phyloP scores from a whole-genome alignment of 2,797 vertebrate genomes.

The Molossus molossus region DNA sequence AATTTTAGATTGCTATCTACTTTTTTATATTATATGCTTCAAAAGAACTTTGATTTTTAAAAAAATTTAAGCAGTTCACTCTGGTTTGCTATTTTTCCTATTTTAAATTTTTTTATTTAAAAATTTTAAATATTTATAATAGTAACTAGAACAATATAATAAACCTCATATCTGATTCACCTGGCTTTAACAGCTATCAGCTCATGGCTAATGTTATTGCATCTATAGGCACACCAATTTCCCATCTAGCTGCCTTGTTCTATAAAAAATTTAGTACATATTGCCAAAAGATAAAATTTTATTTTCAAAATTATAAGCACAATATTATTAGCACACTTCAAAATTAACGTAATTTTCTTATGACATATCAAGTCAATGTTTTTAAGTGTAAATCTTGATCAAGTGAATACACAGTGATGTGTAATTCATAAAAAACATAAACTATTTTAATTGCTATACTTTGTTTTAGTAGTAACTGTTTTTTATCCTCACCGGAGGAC shows the following conservation, averaged over 20 bases:
- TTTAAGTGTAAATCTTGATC: not conserved
- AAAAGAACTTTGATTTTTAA: not conserved
- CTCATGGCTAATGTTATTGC: not conserved
- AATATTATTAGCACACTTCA: not conserved
- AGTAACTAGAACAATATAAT: not conserved
- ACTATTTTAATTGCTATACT: not conserved
- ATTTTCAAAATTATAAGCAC: not conserved
- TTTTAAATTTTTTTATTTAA: not conserved
- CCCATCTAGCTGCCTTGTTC: not conserved
- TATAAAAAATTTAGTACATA: not conserved
- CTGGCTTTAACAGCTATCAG: not conserved
- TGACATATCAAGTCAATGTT: not conserved
- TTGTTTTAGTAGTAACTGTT: not conserved
- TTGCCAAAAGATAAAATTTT: not conserved
- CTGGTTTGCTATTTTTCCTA: not conserved
- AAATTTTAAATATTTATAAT: not conserved
- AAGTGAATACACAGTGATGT: not conserved
- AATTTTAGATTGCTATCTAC: not conserved
- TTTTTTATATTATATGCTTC: not conserved
- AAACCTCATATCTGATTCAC: not conserved
- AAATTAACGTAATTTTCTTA: not conserved
- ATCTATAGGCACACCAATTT: not conserved
- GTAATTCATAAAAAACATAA: not conserved
- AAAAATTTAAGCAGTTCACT: not conserved
- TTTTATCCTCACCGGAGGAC: too few relatives aligned